Evolutionary conservation across 2,113 vertebrate species (phyloP).

Genomic region (Globicephala melas): DNA sequence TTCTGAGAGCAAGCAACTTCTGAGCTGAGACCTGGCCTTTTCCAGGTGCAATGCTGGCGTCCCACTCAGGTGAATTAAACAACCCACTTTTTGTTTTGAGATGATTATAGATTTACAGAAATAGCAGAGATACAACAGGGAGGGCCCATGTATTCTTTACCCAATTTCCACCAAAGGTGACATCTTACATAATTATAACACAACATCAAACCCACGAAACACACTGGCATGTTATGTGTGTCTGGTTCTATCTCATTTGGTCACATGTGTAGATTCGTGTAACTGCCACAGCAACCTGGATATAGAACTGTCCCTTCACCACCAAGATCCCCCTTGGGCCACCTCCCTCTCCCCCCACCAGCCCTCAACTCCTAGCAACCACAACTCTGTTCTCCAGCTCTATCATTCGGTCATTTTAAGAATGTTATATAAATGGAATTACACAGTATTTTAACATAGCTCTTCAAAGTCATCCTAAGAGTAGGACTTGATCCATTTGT

Average conservation of each 20-base stretch:
- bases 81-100: background rate
- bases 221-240: fast-evolving
- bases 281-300: background rate
- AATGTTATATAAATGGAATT: background rate
- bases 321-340: background rate
- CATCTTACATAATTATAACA: background rate
- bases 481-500: background rate
- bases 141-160: background rate
- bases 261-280: fast-evolving
- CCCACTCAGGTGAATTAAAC: background rate
- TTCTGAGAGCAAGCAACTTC: background rate
- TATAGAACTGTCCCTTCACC: background rate
- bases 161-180: background rate
- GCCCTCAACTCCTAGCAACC: background rate
- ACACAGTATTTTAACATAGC: background rate
- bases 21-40: background rate
- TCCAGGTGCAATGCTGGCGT: no score
- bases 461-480: background rate
- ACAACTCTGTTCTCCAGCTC: background rate
- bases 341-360: background rate
- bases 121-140: background rate
- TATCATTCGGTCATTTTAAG: background rate
- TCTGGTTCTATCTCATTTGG: background rate
- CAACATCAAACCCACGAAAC: background rate
- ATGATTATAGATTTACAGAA: background rate